phyloP scores from a whole-genome alignment of 2,888 invertebrate species.

The Galerucella nymphaeae region DNA sequence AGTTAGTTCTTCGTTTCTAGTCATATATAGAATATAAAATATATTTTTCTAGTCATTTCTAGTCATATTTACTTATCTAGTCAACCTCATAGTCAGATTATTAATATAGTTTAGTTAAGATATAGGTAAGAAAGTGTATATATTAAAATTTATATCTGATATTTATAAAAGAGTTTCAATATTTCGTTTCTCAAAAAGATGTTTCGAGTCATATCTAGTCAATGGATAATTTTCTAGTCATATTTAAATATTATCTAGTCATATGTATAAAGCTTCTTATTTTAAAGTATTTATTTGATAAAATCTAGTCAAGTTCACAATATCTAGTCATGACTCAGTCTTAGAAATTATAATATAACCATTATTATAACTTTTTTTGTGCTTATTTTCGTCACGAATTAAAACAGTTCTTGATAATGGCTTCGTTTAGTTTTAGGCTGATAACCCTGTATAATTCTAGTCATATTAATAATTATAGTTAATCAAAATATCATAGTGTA shows the following conservation, averaged over 20 bases:
- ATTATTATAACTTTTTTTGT: too few species aligned
- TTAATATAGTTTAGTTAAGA: not conserved
- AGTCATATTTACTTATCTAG: conserved; percentile 37
- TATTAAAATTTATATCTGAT: too few species aligned
- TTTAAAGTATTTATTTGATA: not conserved
- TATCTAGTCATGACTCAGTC: too few species aligned
- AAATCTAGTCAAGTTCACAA: too few species aligned
- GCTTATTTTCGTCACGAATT: too few species aligned
- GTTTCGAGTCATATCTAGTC: conserved; percentile 3
- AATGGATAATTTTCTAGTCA: conserved; percentile 15
- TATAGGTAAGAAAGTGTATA: too few species aligned
- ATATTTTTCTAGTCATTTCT: conserved; percentile 23
- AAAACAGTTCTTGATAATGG: not conserved
- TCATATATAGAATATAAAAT: not conserved
- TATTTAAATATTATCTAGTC: conserved; percentile 9
- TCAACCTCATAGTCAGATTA: conserved; percentile 28
- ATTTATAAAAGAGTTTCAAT: not conserved
- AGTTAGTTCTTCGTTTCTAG: not conserved
- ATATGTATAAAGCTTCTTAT: not conserved
- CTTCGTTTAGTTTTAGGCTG: too few species aligned
- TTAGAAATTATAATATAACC: too few species aligned
- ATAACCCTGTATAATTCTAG: not conserved
- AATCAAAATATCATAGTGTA: not conserved
- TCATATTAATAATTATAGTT: not conserved
- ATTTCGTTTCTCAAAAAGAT: conserved; percentile 5